Conservation (phyloP, 1,140 invertebrate genomes). For the Drosophila novamexicana region DNA sequence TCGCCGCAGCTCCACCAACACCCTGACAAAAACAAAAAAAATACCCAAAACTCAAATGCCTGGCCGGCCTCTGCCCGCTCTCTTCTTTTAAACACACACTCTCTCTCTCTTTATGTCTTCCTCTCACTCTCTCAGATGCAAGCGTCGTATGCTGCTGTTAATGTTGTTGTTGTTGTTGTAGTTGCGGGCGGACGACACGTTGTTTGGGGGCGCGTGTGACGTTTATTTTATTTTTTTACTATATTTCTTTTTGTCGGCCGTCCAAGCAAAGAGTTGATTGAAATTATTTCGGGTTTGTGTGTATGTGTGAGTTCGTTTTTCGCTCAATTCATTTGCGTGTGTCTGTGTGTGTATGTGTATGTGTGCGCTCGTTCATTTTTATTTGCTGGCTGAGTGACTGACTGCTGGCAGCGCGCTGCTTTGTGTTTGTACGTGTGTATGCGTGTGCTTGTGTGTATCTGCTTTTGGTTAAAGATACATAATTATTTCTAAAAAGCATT, state of each 20-base stretch:
- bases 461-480: constrained; percentile 81
- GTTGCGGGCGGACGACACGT: constrained; percentile 33
- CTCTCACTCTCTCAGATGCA: constrained; percentile 15
- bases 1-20: constrained; percentile 58
- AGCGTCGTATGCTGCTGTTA: constrained; percentile 12
- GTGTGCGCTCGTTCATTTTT: constrained; percentile 52
- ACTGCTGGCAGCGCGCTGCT: constrained; percentile 27
- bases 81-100: neutral
- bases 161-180: constrained; percentile 16
- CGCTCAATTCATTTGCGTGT: constrained; percentile 51
- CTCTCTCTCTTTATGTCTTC: neutral
- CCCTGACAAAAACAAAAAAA: constrained; percentile 26
- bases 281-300: constrained; percentile 65
- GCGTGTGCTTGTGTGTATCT: constrained; percentile 63
- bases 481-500: constrained; percentile 84
- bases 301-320: constrained; percentile 53
- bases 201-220: constrained; percentile 69
- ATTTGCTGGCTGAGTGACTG: constrained; percentile 50
- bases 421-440: constrained; percentile 26
- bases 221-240: constrained; percentile 63
- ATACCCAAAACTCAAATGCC: constrained; percentile 35
- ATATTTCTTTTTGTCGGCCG: constrained; percentile 24
- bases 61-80: constrained; percentile 16
- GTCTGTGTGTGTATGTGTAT: constrained; percentile 36
- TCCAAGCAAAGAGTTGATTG: constrained; percentile 75